Evolutionary conservation across 1,140 invertebrate species (phyloP), one percentile per base, ranked within the genome.

Genomic region (Aleiodes sp.): DNA sequence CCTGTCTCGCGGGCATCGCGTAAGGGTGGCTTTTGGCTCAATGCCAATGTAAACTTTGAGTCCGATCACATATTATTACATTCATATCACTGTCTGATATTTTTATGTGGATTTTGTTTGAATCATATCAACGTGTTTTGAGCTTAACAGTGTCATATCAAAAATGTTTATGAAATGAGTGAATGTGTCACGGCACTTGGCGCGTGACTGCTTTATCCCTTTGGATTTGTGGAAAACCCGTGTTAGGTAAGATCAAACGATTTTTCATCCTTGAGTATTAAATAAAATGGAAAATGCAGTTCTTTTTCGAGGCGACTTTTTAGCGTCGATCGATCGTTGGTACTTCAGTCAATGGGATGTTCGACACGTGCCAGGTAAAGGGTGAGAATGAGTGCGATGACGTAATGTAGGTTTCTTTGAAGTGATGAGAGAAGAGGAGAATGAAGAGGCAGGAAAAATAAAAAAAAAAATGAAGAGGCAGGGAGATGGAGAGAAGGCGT

Each of bases 1-100:
- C 33, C 61, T 70, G 68, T 60, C 70, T 72, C 70, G 77, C 73
- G 75, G 72, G 77, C 74, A 70, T 72, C 57, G 61, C 65, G 71
- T 70, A 43, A 77, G 74, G 75, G 72, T 75, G 75, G 71, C 60
- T 73, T 68, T 26, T 14, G 61, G 33, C 41, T 56, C 26, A 37
- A 33, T 62, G 65, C 52, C 39, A 37, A 28, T 31, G 14, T 19
- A 56, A 43, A 43, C 41, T n/a, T 8, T 43, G n/a, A 9, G n/a
- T 24, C 19, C 14, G 19, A 10, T 57, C 52, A 57, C 14, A 24
- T 19, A 26, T 19, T 57, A 10, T 14, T 7, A 7, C 31, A 16
- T 63, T 31, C 41, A 19, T 65, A 19, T 26, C 7, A 37, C 14
- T 35, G 31, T 28, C 24, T 33, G 21, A 10, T 10, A 8, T 10